Percentiles rank a stretch among this genome's conserved stretches.
These are phyloP conservation scores for Clostera curtula DNA, from an alignment of 2,888 invertebrate species.

Conservation along the genomic window DNA sequence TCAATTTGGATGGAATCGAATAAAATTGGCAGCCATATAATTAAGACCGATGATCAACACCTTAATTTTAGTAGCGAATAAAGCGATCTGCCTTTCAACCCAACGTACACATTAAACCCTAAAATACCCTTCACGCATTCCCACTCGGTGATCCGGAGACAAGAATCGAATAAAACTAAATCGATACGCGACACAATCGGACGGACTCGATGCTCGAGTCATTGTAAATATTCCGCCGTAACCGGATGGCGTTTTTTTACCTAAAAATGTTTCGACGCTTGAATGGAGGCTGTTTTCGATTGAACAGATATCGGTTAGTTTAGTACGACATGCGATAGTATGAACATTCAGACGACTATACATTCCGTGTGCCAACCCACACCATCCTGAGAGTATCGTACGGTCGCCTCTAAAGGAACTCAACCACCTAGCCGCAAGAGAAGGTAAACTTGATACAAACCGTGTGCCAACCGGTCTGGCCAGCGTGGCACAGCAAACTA, in stretches of 20 bases:
- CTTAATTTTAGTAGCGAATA: conserved; percentile 20
- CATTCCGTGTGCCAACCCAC: too few species aligned
- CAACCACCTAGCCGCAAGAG: too few species aligned
- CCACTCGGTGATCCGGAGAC: conserved; percentile 29
- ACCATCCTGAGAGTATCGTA: too few species aligned
- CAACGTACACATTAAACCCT: conserved; percentile 24
- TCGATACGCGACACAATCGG: conserved; percentile 52
- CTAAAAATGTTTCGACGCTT: conserved; percentile 21
- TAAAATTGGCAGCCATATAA: too few species aligned
- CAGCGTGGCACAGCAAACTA: too few species aligned
- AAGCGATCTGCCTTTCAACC: conserved; percentile 9
- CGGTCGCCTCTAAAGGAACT: too few species aligned
- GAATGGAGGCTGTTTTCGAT: conserved; percentile 23
- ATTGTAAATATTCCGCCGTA: conserved; percentile 35
- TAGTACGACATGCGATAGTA: conserved; percentile 8
- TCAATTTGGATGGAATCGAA: too few species aligned
- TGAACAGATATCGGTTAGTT: conserved; percentile 15
- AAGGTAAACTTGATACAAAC: too few species aligned
- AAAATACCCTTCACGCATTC: conserved; percentile 34
- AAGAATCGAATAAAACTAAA: conserved; percentile 46
- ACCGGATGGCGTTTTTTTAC: conserved; percentile 24
- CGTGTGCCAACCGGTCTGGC: too few species aligned
- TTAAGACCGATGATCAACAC: too few species aligned
- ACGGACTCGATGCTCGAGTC: conserved; percentile 24
- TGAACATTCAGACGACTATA: too few species aligned